Percentiles rank a stretch among this genome's conserved stretches.
Conservation (phyloP, 2,113 vertebrate species). For the Aspiorhynchus laticeps region DNA sequence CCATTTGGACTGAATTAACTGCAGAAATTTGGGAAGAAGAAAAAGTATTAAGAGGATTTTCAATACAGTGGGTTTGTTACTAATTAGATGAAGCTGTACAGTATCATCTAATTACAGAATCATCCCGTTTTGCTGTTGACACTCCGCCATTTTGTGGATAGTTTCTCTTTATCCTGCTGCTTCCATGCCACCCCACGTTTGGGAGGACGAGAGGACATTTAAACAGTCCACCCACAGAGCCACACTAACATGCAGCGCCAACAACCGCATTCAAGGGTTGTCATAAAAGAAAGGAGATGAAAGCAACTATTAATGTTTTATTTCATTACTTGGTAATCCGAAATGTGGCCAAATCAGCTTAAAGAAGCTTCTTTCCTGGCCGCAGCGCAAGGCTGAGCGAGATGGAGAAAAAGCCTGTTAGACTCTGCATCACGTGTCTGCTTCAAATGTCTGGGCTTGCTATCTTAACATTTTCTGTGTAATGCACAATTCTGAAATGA, state of each 20-base stretch:
- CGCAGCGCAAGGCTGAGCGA: not conserved
- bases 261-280: not conserved
- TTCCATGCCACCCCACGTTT: not conserved
- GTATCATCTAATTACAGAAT: not conserved
- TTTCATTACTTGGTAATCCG: slow-evolving; percentile 43
- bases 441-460: not conserved
- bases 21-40: not conserved
- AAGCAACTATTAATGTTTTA: slow-evolving; percentile 33
- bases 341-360: slow-evolving; percentile 49
- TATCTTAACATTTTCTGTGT: not conserved
- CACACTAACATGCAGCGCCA: not conserved
- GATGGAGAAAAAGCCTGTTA: slow-evolving; percentile 34
- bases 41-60: not conserved
- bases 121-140: not conserved
- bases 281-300: slow-evolving; percentile 22
- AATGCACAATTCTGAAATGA: not conserved
- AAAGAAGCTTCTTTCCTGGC: slow-evolving; percentile 21
- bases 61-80: not conserved
- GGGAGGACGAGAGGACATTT: slow-evolving; percentile 13
- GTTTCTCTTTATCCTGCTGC: not conserved
- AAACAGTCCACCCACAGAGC: slow-evolving; percentile 40
- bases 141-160: not conserved
- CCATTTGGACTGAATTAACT: not conserved
- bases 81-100: not conserved
- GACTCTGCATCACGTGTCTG: not conserved